These are phyloP conservation scores for Leptinotarsa defecta DNA, from an alignment of 1,140 invertebrate species.

Conservation along the genomic window DNA sequence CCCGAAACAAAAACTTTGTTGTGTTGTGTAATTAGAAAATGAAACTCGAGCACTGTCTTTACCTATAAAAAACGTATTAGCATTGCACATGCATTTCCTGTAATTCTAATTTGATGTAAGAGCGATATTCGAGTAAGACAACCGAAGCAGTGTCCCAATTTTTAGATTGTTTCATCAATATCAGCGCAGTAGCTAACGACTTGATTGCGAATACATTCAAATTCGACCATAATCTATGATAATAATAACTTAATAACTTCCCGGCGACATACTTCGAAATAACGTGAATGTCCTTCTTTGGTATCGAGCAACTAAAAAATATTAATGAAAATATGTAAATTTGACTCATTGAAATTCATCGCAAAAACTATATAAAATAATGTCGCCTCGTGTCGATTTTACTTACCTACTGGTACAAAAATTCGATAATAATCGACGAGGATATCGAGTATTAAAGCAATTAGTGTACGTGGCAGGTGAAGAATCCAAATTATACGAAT, in stretches of 20 bases:
- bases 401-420: too few relatives aligned
- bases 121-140: neutral
- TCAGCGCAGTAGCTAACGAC: neutral
- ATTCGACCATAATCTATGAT: neutral
- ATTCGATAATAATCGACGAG: too few relatives aligned
- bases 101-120: neutral
- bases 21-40: too few relatives aligned
- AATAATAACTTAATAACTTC: neutral
- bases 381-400: neutral
- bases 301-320: neutral
- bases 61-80: neutral
- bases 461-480: too few relatives aligned
- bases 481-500: too few relatives aligned
- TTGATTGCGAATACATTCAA: constrained; percentile 1
- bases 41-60: neutral
- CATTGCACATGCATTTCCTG: neutral
- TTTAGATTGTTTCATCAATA: neutral
- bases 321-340: constrained; percentile 9
- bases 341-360: neutral
- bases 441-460: too few relatives aligned
- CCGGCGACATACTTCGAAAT: neutral
- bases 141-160: neutral
- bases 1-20: too few relatives aligned
- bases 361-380: neutral
- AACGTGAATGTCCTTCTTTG: neutral